These are phyloP conservation scores for Oncopodura yosiiana DNA, from an alignment of 1,140 invertebrate species.

Conservation along the genomic window DNA sequence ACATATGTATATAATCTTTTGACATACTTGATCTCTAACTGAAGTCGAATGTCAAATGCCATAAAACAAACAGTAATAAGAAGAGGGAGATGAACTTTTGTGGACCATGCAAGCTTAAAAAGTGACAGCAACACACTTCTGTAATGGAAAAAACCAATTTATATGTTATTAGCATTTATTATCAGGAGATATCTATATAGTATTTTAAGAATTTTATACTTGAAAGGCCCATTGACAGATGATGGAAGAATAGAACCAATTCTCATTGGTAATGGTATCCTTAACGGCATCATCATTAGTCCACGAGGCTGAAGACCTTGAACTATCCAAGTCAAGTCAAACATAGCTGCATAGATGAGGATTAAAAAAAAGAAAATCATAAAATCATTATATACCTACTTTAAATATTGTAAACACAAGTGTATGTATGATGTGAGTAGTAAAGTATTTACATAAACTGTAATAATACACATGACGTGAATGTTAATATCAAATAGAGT, in stretches of 20 bases:
- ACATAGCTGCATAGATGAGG: background rate
- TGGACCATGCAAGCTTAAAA: slow-evolving; percentile 50
- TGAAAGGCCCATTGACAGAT: slow-evolving; percentile 27
- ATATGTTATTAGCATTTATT: slow-evolving; percentile 1
- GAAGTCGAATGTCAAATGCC: slow-evolving; percentile 47
- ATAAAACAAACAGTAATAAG: slow-evolving; percentile 47
- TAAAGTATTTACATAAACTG: too few relatives aligned
- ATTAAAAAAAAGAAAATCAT: background rate
- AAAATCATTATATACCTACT: background rate
- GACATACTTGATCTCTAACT: slow-evolving; percentile 49
- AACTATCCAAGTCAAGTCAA: background rate
- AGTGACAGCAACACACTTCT: slow-evolving; percentile 43
- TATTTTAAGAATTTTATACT: slow-evolving; percentile 17
- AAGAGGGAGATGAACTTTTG: slow-evolving; percentile 47
- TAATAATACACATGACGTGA: too few relatives aligned
- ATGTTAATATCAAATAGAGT: too few relatives aligned
- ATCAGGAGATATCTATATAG: background rate
- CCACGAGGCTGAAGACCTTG: background rate
- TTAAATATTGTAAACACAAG: too few relatives aligned
- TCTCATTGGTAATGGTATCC: slow-evolving; percentile 10
- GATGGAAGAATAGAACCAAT: slow-evolving; percentile 24
- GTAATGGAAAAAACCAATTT: slow-evolving; percentile 3
- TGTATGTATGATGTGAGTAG: too few relatives aligned
- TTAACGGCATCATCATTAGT: background rate
- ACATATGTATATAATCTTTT: too few relatives aligned